Base-by-base conservation (phyloP, 1,140 invertebrate species). In the Macrobrachium nipponense region DNA sequence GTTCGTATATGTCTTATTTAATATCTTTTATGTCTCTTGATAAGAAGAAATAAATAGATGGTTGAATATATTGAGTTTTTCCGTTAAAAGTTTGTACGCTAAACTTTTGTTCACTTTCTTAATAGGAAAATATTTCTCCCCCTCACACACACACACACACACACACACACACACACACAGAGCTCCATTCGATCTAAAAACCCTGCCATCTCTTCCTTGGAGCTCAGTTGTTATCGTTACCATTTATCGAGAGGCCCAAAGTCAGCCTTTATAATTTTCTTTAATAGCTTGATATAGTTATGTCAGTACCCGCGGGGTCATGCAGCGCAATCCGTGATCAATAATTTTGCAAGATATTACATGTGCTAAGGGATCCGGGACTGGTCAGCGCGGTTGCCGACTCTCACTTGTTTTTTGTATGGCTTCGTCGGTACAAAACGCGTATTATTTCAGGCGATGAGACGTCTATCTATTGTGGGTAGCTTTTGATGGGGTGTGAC, bases 231-330 rank as follows among this genome's bases (percentile, higher is more conserved):
- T 70, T 70, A 70, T 70, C 68, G 23, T 43, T 17, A 27, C 23
- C 36, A 23, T 70, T 70, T 70, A 70, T 70, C 68, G 68, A 36
- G 23, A 8, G 23, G 68, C n/a, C 20, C 68, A 23, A 4, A 15
- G 68, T 43, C n/a, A 23, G 36, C 68, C 68, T 70, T 70, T 70
- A 70, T 70, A 70, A 70, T 70, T 70, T 70, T 70, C 68, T 70
- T 70, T 70, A 70, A 70, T 70, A 70, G 68, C 68, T 70, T 70
- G 68, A 70, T 70, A 70, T 70, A 70, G 23, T 70, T 70, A 70
- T 70, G 23, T 70, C 68, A 70, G 68, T 27, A 43, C 68, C 68
- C 68, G 51, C 68, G 68, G 23, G 68, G 68, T 43, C 68, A 70
- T 70, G 68, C 68, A 70, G 68, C 68, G 36, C 18, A 36, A 27